These are phyloP conservation scores for Conops quadrifasciatus DNA, from an alignment of 2,888 invertebrate genomes.

Conservation along the genomic window DNA sequence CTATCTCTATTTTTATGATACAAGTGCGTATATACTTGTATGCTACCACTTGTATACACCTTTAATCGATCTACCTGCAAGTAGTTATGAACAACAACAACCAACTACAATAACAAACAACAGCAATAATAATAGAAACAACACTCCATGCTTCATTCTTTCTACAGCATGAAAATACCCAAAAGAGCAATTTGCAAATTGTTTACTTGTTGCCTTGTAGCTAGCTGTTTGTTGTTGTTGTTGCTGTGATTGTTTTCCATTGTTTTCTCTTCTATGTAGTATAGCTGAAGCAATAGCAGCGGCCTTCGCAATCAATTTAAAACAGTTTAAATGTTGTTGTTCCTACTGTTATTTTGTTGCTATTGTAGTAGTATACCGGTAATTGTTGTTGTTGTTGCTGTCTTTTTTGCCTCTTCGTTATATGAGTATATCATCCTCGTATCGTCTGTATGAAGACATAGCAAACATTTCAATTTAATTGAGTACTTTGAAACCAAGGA, in stretches of 20 bases:
- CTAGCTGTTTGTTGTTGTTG: not conserved
- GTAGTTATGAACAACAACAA: too few species aligned
- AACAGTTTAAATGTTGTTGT: conserved; percentile 2
- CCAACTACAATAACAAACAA: not conserved
- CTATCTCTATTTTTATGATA: too few species aligned
- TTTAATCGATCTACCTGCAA: too few species aligned
- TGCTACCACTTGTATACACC: too few species aligned
- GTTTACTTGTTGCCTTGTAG: too few species aligned
- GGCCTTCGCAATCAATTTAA: conserved; percentile 11
- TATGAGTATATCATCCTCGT: not conserved
- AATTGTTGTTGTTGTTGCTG: too few species aligned
- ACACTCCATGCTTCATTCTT: not conserved
- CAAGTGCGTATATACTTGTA: too few species aligned
- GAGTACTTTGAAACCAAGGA: not conserved
- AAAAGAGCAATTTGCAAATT: conserved; percentile 10
- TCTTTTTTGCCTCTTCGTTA: not conserved
- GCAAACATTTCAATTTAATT: conserved; percentile 13
- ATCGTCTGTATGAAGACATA: not conserved
- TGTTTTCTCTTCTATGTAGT: not conserved
- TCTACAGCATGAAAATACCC: not conserved
- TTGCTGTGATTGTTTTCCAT: not conserved
- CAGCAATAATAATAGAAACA: not conserved
- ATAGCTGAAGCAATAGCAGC: not conserved
- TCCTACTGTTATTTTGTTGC: not conserved
- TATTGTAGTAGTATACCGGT: not conserved